Evolutionary conservation across 2,797 vertebrate genomes (phyloP).

Genomic region (Gallinago nigripennis): DNA sequence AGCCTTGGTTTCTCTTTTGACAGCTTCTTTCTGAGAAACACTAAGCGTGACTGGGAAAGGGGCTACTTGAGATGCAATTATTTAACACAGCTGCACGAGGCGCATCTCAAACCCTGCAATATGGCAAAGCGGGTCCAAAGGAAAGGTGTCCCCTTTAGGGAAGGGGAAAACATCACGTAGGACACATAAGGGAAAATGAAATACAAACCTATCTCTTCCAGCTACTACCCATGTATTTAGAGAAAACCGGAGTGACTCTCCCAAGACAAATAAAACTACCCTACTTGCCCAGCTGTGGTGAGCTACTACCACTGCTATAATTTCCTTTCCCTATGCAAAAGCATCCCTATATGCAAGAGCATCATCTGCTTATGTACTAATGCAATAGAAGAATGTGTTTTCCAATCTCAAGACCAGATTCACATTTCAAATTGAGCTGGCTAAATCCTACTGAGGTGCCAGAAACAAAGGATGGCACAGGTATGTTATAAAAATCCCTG

Average conservation of each 20-base stretch:
- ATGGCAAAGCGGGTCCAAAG: neutral
- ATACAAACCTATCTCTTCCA: neutral
- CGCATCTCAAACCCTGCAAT: neutral
- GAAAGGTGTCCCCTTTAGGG: neutral
- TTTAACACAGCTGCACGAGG: neutral
- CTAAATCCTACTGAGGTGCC: neutral
- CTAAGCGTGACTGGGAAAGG: neutral
- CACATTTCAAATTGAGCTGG: neutral
- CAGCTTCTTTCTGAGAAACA: constrained; percentile 27
- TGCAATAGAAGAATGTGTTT: neutral
- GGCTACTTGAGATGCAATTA: neutral
- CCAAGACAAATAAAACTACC: neutral
- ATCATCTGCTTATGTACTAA: neutral
- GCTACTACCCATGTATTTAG: neutral
- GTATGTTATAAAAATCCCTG: neutral
- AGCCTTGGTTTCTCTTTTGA: constrained; percentile 1
- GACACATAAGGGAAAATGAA: neutral
- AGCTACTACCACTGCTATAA: neutral
- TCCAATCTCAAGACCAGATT: neutral
- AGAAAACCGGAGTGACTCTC: neutral
- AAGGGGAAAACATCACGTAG: neutral
- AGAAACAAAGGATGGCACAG: neutral
- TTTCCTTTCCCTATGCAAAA: neutral
- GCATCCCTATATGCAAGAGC: neutral
- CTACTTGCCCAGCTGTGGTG: neutral